These are phyloP conservation scores for Neosilurus hyrtlii DNA, from an alignment of 2,797 vertebrate species.

Conservation along the genomic window DNA sequence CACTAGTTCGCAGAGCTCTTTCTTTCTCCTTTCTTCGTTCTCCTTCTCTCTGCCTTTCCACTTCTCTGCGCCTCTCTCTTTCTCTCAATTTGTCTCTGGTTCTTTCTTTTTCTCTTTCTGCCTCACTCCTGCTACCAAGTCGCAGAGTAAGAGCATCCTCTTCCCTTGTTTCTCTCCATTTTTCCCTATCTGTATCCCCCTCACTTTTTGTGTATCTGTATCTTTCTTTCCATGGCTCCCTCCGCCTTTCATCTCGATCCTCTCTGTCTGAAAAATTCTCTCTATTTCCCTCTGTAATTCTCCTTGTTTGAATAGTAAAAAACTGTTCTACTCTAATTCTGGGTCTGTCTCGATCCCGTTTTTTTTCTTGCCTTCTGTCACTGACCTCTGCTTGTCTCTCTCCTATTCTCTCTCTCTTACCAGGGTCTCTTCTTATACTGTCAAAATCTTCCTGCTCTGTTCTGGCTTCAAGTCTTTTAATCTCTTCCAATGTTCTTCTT, in stretches of 20 bases:
- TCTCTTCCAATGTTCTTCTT: constrained; percentile 53
- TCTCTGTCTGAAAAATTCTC: constrained; percentile 53
- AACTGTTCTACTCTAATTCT: constrained; percentile 32
- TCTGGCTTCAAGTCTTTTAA: constrained; percentile 49
- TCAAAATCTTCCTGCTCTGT: constrained; percentile 46
- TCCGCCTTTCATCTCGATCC: constrained; percentile 63
- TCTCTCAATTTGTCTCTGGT: constrained; percentile 37
- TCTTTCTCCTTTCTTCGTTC: constrained; percentile 39
- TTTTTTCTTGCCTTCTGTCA: constrained; percentile 47
- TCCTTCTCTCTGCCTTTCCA: constrained; percentile 45
- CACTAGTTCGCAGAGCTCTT: not conserved
- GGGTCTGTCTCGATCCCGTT: constrained; percentile 54
- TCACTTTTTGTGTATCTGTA: constrained; percentile 57
- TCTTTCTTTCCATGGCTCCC: constrained; percentile 51
- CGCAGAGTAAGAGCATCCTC: not conserved
- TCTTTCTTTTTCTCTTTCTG: constrained; percentile 53
- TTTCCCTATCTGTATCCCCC: constrained; percentile 52
- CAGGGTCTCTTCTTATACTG: constrained; percentile 55
- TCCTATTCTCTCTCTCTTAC: constrained; percentile 46
- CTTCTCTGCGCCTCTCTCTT: constrained; percentile 52
- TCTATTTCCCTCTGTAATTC: constrained; percentile 37
- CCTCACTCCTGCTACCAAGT: constrained; percentile 62
- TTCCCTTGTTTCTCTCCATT: constrained; percentile 41
- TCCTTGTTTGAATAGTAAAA: constrained; percentile 41
- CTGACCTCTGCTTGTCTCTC: constrained; percentile 40